These are phyloP conservation scores for Chrysopilus asiliformis DNA, from an alignment of 2,888 invertebrate genomes.

Conservation along the genomic window DNA sequence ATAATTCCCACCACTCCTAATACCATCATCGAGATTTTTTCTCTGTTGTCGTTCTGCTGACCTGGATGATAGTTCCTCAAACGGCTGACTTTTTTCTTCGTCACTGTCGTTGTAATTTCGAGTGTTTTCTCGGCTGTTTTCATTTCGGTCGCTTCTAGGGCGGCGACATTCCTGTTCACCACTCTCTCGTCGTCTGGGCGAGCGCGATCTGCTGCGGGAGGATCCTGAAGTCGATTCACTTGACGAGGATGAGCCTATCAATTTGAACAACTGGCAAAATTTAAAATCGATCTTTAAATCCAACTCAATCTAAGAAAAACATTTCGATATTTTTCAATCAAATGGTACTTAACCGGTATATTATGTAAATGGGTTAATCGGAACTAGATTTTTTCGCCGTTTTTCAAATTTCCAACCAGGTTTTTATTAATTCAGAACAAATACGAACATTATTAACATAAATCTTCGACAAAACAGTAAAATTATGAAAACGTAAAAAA, in stretches of 20 bases:
- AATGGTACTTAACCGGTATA: too few species aligned
- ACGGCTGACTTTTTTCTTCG: conserved; percentile 9
- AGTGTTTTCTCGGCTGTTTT: conserved; percentile 18
- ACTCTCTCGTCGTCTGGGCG: conserved; percentile 5
- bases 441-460: too few species aligned
- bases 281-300: conserved; percentile 13
- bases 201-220: conserved; percentile 6
- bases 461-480: too few species aligned
- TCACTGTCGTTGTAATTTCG: conserved; percentile 2
- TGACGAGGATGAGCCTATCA: conserved; percentile 12
- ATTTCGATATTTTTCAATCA: too few species aligned
- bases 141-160: conserved; percentile 37
- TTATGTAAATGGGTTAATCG: too few species aligned
- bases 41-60: too few species aligned
- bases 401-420: too few species aligned
- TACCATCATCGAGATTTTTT: conserved; percentile 22
- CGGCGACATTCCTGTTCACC: conserved; percentile 21
- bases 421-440: too few species aligned
- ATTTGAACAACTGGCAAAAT: conserved; percentile 21
- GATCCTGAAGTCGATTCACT: conserved; percentile 9
- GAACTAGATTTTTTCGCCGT: too few species aligned
- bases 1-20: conserved; percentile 15
- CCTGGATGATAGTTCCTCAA: conserved; percentile 23
- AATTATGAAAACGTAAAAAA: too few species aligned
- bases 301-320: too few species aligned